Conservation (phyloP, 2,113 vertebrate species). For the Calidris pygmaea region DNA sequence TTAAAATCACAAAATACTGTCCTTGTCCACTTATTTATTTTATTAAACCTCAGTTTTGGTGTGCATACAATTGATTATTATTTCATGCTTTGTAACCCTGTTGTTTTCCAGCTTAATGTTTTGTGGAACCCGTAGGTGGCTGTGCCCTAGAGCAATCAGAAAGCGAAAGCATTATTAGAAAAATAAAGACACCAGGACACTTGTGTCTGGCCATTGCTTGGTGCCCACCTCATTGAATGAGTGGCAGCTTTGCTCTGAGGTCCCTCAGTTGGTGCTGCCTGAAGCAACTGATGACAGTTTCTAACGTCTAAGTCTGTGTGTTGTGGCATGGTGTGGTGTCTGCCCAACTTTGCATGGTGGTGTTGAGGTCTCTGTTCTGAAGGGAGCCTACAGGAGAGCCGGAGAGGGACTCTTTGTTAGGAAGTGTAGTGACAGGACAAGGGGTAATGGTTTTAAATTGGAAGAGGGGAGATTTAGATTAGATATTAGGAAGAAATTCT, state of each 20-base stretch:
- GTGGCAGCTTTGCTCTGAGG: neutral
- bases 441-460: too few species aligned
- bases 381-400: too few species aligned
- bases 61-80: neutral
- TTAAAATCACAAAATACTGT: neutral
- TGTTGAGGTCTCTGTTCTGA: neutral
- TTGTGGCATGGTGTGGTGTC: neutral
- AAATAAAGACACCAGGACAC: neutral
- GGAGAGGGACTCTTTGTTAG: too few species aligned
- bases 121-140: neutral
- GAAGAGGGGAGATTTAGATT: too few species aligned
- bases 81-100: neutral
- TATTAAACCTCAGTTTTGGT: neutral
- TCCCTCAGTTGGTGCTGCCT: neutral
- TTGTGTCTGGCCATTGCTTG: neutral
- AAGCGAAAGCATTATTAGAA: neutral
- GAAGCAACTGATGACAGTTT: neutral
- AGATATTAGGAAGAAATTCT: too few species aligned
- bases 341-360: neutral
- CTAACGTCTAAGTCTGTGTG: neutral
- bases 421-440: too few species aligned
- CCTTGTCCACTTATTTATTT: neutral
- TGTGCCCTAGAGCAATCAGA: neutral
- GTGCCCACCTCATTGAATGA: neutral
- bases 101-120: neutral